Evolutionary conservation across 2,113 vertebrate species (phyloP), one percentile per base, ranked within the genome.

Genomic region (Pangasianodon gigas): DNA sequence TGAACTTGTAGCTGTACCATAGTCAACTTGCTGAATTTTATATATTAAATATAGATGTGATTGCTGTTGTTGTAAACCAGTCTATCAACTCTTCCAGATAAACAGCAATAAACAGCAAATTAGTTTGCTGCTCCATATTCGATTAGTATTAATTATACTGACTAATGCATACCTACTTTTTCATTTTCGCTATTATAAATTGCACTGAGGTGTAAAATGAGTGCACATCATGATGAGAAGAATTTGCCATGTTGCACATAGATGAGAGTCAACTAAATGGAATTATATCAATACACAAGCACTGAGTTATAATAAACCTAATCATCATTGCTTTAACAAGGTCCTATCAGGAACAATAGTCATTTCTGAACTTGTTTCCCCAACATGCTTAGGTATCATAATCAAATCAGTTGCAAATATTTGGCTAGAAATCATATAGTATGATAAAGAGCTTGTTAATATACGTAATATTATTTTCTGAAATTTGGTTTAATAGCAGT

Each of bases 331-430:
- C 79, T 91, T 58, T 87, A 84, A 87, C 62, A 86, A 87, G 85
- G 48, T 87, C 85, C 79, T 79, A 89, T 84, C 80, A 89, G 74
- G 75, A 84, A 85, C 46, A 89, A 87, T 87, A 81, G 84, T 89
- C 32, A 69, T 84, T 83, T 84, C 83, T 44, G 62, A 86, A 84
- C 75, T 54, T 86, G 77, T 80, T 91, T 74, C 48, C 75, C 69
- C 82, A 84, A 54, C 90, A 89, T 75, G 83, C 52, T 91, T 86
- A 6, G 5, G 32, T 24, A 71, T 60, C 32, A 37, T 71, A 71
- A 71, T 71, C 67, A 37, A 37, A 18, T 71, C n/a, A 71, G 6
- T 24, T 21, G 21, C 58, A 21, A 60, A 60, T 60, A 60, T 19
- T 60, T 60, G 18, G 58, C 58, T 6, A 6, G 21, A 60, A 60